Evolutionary conservation across 2,113 vertebrate species (phyloP).

Genomic region (Embiotoca jacksoni): DNA sequence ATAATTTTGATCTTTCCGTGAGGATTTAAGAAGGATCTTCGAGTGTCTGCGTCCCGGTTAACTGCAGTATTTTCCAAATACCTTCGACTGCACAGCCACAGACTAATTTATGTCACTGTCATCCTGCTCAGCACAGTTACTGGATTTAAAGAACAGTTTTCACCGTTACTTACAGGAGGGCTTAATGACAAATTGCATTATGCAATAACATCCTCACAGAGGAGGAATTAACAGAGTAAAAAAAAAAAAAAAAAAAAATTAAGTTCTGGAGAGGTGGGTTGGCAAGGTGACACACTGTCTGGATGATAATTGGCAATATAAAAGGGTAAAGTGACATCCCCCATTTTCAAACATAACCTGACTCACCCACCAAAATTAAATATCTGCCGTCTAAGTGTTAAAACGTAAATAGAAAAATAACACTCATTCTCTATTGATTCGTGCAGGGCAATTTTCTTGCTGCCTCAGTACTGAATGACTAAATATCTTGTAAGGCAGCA

Average conservation of each 20-base stretch:
- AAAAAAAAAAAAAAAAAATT: no score
- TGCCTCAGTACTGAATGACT: no score
- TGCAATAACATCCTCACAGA: neutral
- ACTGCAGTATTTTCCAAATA: conserved; percentile 9
- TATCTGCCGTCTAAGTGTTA: no score
- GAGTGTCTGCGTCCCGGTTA: neutral
- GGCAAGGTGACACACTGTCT: no score
- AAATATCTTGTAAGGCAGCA: conserved; percentile 8
- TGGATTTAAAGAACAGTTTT: conserved; percentile 20
- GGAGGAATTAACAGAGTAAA: no score
- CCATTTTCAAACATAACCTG: no score
- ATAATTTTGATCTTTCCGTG: neutral
- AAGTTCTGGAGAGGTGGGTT: no score
- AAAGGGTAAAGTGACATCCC: no score
- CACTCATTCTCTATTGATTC: conserved; percentile 19
- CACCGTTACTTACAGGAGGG: no score
- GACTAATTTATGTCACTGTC: conserved; percentile 15
- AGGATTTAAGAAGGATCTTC: conserved; percentile 1
- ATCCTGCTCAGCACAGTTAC: neutral
- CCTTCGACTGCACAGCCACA: neutral
- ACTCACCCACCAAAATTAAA: no score
- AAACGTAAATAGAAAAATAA: no score
- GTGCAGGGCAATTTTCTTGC: conserved; percentile 7
- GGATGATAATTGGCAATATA: no score
- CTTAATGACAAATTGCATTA: neutral